Evolutionary conservation across 2,888 invertebrate species (phyloP), one percentile per base, ranked within the genome.

Genomic region (Drosophila quinaria): DNA sequence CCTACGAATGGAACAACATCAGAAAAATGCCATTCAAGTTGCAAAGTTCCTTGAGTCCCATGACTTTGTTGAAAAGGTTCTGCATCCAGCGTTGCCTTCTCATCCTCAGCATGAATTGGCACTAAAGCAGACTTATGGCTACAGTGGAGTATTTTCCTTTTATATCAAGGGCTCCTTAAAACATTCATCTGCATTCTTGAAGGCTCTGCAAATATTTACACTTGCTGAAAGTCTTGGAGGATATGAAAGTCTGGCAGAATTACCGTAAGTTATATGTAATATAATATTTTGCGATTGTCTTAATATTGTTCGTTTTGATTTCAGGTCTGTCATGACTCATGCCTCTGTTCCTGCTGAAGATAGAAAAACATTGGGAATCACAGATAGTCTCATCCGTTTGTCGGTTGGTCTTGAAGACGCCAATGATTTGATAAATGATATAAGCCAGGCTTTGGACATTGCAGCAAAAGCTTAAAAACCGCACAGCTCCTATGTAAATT

Each of bases 141-240:
- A 97, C 93, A 97, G 98, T 71, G 99, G 99, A 5, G 97, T 99
- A 93, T 94, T 99, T 85, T 96, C 97, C 15, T 97, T 99, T 90
- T 97, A 96, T 87, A 94, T 98, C 25, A 95, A 95, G 86, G 98
- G 98, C 1, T 96, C 94, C 4, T 89, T 96, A 41, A 93, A 95
- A 62, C 95, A 97, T 81, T 95, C 97, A 0, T 94, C 94, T 63
- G 95, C 94, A 61, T 97, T 99, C 90, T 93, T 98, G 22, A 94
- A 95, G 79, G 92, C 95, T 6, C 93, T 98, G 33, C 96, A 97
- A 93, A 84, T 98, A 25, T 98, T 98, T 92, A 95, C 94, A 1
- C 93, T 98, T 56, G 99, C 99, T 4, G 99, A 98, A 92, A 98
- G 98, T 90, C 94, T 99, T 69, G 99, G 99, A 52, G 98, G 98